Conservation (phyloP, 2,888 invertebrate genomes). For the Branchipolynoe longqiensis region DNA sequence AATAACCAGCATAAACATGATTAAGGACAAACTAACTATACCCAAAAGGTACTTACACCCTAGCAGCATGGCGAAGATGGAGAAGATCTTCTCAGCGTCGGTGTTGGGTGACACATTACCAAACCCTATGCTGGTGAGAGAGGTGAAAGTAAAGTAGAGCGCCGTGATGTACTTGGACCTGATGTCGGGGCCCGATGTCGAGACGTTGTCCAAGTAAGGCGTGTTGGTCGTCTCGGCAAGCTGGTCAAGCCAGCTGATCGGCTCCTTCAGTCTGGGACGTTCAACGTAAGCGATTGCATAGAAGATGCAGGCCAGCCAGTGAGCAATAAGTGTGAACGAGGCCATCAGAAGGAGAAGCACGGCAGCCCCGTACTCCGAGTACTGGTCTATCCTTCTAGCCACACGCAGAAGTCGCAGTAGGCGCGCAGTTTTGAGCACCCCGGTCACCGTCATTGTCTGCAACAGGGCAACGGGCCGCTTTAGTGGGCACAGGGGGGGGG, state of each 20-base stretch:
- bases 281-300: constrained; percentile 82
- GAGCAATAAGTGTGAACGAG: constrained; percentile 80
- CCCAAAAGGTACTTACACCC: constrained; percentile 78
- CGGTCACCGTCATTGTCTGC: constrained; percentile 81
- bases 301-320: constrained; percentile 82
- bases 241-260: constrained; percentile 80
- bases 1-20: not conserved
- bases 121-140: constrained; percentile 82
- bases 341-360: constrained; percentile 81
- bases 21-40: not conserved
- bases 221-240: constrained; percentile 76
- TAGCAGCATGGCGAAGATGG: constrained; percentile 82
- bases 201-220: constrained; percentile 79
- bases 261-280: constrained; percentile 74
- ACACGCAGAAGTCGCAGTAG: constrained; percentile 80
- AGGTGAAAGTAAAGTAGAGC: constrained; percentile 82
- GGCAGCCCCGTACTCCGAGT: constrained; percentile 82
- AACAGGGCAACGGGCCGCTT: constrained; percentile 58
- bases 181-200: constrained; percentile 80
- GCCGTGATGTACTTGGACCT: constrained; percentile 81
- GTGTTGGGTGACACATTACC: constrained; percentile 82
- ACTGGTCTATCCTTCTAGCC: constrained; percentile 80
- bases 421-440: constrained; percentile 80
- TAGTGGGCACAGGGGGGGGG: constrained; percentile 2
- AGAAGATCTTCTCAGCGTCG: constrained; percentile 81